phyloP scores from a whole-genome alignment of 2,888 invertebrate species.

The Tinea trinotella region DNA sequence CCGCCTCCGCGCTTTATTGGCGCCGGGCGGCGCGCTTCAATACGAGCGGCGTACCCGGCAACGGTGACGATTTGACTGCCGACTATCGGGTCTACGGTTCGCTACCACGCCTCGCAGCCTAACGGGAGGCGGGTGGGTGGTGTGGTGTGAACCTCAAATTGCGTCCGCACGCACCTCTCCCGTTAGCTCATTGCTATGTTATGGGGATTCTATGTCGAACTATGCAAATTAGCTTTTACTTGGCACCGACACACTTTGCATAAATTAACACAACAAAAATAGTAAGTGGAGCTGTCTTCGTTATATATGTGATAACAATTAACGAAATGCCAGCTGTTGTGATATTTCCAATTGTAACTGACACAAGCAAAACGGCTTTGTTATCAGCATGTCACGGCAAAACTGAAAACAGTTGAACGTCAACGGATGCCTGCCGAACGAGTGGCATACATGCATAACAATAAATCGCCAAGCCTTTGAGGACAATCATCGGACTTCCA shows the following conservation, averaged over 20 bases:
- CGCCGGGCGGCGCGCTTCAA: conserved; percentile 33
- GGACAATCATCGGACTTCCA: conserved; percentile 35
- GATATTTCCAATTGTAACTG: conserved; percentile 43
- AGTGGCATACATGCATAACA: conserved; percentile 53
- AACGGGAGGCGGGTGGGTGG: conserved; percentile 46
- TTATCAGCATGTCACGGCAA: conserved; percentile 40
- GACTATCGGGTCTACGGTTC: conserved; percentile 27
- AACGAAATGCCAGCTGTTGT: conserved; percentile 27
- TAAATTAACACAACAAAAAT: neutral
- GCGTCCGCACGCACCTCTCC: conserved; percentile 62
- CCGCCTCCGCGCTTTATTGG: conserved; percentile 17
- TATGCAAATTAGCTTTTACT: conserved; percentile 15
- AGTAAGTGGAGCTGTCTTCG: neutral
- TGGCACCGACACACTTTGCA: neutral
- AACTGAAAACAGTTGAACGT: conserved; percentile 58
- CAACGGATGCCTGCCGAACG: conserved; percentile 51
- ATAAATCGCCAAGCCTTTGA: conserved; percentile 36
- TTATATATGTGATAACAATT: neutral
- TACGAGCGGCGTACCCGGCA: conserved; percentile 52
- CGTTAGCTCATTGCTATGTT: conserved; percentile 68
- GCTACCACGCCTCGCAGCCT: conserved; percentile 56
- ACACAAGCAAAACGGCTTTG: conserved; percentile 38
- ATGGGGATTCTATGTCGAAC: conserved; percentile 46
- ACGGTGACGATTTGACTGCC: conserved; percentile 61
- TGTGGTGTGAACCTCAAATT: conserved; percentile 6